Conservation (phyloP, 2,797 vertebrate genomes). For the Pseudocheirus occidentalis region DNA sequence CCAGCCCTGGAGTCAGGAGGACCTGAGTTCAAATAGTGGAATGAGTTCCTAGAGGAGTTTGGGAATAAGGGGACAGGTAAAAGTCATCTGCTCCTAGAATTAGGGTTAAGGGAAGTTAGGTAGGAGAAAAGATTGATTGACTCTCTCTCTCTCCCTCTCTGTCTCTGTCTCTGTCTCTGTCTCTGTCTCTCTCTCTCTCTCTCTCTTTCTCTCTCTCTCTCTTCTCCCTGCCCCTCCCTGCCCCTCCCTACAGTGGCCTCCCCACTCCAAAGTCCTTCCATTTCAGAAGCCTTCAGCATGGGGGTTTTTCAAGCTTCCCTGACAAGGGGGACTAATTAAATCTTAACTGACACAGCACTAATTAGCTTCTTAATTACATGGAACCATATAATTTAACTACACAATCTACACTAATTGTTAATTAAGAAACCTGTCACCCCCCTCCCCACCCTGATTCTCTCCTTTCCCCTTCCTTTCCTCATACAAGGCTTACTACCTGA, state of each 20-base stretch:
- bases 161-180: no score
- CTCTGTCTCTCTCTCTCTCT: background rate
- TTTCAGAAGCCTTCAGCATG: constrained; percentile 64
- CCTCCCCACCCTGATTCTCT: constrained; percentile 29
- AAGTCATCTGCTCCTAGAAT: background rate
- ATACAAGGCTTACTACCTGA: background rate
- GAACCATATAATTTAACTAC: constrained; percentile 99
- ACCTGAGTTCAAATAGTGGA: background rate
- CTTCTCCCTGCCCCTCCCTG: background rate
- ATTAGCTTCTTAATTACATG: constrained; percentile 99
- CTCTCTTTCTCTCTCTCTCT: background rate
- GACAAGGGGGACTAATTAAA: constrained; percentile 94
- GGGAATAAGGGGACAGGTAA: background rate
- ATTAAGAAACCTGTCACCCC: constrained; percentile 92
- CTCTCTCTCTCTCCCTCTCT: no score
- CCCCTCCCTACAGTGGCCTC: background rate
- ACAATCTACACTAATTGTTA: constrained; percentile 96
- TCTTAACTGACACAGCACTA: constrained; percentile 99
- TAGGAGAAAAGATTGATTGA: background rate
- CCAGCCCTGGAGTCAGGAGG: no score
- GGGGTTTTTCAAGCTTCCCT: constrained; percentile 59
- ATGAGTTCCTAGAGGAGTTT: background rate
- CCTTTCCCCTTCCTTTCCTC: constrained; percentile 60
- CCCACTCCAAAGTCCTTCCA: background rate
- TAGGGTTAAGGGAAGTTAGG: background rate